phyloP scores from a whole-genome alignment of 2,797 vertebrate species.

The Sciaenops ocellatus region DNA sequence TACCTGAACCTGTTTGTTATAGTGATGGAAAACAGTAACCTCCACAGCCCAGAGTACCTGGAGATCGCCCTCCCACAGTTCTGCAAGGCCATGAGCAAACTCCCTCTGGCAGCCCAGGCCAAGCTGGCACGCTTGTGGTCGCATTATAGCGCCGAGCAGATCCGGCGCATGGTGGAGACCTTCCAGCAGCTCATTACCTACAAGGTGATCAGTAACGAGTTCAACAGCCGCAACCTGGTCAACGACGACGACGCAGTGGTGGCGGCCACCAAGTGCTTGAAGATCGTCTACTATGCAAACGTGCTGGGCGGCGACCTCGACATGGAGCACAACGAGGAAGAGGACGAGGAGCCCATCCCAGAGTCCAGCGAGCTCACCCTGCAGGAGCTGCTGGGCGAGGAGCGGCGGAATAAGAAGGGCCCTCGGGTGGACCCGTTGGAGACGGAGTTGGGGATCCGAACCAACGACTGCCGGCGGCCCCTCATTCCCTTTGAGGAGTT shows the following conservation, averaged over 20 bases:
- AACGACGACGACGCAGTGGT: slow-evolving; percentile 98
- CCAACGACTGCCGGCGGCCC: slow-evolving; percentile 95
- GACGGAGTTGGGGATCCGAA: slow-evolving; percentile 95
- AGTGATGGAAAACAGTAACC: slow-evolving; percentile 99
- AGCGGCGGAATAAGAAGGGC: slow-evolving; percentile 96
- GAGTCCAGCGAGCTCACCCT: slow-evolving; percentile 98
- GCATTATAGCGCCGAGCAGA: slow-evolving; percentile 92
- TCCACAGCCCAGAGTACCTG: slow-evolving; percentile 98
- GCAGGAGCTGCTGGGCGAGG: slow-evolving; percentile 97
- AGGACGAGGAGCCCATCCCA: slow-evolving; percentile 96
- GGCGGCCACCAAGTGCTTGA: slow-evolving; percentile 97
- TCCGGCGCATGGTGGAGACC: slow-evolving; percentile 97
- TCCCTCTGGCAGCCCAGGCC: slow-evolving; percentile 94
- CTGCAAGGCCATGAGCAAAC: slow-evolving; percentile 99
- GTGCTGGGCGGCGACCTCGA: slow-evolving; percentile 97
- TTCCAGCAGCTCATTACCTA: slow-evolving; percentile 99
- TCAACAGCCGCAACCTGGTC: slow-evolving; percentile 96
- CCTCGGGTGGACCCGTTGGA: slow-evolving; percentile 97
- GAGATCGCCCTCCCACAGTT: slow-evolving; percentile 98
- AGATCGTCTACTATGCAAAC: slow-evolving; percentile 99
- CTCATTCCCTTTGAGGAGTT: slow-evolving; percentile 97
- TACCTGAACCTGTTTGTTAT: slow-evolving; percentile 99
- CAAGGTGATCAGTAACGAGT: slow-evolving; percentile 99
- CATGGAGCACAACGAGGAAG: slow-evolving; percentile 94
- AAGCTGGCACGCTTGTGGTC: slow-evolving; percentile 95